phyloP scores from a whole-genome alignment of 2,888 invertebrate genomes.

The Carcina quercana region DNA sequence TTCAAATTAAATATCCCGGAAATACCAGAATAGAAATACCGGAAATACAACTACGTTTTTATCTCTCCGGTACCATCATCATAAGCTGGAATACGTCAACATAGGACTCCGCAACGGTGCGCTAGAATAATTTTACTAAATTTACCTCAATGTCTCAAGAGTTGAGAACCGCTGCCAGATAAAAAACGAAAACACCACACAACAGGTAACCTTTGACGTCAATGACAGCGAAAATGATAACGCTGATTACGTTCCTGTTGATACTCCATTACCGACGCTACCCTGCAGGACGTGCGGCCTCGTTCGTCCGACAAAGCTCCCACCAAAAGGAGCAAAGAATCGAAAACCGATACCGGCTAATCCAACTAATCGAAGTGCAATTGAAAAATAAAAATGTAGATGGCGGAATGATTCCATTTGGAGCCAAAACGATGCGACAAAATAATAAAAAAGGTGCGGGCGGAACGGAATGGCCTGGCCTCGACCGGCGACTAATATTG shows the following conservation, averaged over 20 bases:
- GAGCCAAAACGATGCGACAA: constrained; percentile 74
- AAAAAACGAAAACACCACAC: too few species aligned
- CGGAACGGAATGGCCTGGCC: constrained; percentile 56
- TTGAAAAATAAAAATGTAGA: constrained; percentile 77
- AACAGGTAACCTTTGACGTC: constrained; percentile 29
- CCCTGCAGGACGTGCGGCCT: constrained; percentile 19
- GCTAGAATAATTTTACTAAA: too few species aligned
- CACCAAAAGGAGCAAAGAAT: constrained; percentile 68
- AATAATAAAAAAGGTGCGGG: constrained; percentile 69
- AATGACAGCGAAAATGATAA: constrained; percentile 11
- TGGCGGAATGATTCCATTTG: constrained; percentile 73
- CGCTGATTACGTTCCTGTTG: too few species aligned
- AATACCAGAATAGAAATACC: too few species aligned
- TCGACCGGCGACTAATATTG: constrained; percentile 71
- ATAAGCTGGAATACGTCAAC: too few species aligned
- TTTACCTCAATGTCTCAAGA: too few species aligned
- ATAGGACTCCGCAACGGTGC: too few species aligned
- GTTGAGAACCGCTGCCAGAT: too few species aligned
- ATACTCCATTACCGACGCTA: constrained; percentile 17
- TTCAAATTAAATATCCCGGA: too few species aligned
- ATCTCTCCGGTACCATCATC: too few species aligned
- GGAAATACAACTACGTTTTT: too few species aligned
- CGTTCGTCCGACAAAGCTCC: constrained; percentile 57
- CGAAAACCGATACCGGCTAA: constrained; percentile 70
- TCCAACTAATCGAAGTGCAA: constrained; percentile 73